phyloP scores from a whole-genome alignment of 2,797 vertebrate genomes.

The Sphaeramia orbicularis region DNA sequence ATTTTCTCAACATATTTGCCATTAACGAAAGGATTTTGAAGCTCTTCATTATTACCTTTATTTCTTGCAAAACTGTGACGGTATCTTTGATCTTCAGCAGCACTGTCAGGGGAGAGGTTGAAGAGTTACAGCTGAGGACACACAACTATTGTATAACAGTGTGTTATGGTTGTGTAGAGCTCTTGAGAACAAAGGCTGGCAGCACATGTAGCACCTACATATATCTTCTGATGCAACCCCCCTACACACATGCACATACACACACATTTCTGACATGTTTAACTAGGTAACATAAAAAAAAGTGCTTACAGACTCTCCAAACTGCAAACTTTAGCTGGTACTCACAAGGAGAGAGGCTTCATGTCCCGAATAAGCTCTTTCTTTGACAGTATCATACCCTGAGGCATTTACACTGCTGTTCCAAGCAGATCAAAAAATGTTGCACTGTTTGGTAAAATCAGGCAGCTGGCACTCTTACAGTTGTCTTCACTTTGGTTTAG shows the following conservation, averaged over 20 bases:
- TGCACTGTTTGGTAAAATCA: conserved; percentile 17
- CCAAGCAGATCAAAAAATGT: conserved; percentile 10
- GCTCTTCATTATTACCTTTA: not conserved
- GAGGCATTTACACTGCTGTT: conserved; percentile 8
- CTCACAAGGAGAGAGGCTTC: conserved; percentile 34
- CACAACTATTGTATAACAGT: not conserved
- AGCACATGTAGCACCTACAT: not conserved
- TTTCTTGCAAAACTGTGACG: not conserved
- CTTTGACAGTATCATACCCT: conserved; percentile 8
- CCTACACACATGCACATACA: too few relatives aligned
- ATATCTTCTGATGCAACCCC: conserved; percentile 11
- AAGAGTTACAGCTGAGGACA: conserved; percentile 16
- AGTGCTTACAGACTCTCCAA: conserved; percentile 19
- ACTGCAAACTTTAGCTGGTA: conserved; percentile 15
- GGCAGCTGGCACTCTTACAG: not conserved
- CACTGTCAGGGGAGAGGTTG: conserved; percentile 13
- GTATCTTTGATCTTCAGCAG: conserved; percentile 41
- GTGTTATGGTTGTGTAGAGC: conserved; percentile 10
- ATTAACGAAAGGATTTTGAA: conserved; percentile 8
- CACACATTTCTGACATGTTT: conserved; percentile 24
- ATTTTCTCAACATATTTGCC: conserved; percentile 29
- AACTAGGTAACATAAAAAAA: conserved; percentile 1
- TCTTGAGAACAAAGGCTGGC: conserved; percentile 30
- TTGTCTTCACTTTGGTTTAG: not conserved
- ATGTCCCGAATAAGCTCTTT: conserved; percentile 4